Percentiles rank a stretch among this genome's conserved stretches.
These are phyloP conservation scores for Periophthalmus modestus DNA, from an alignment of 2,113 vertebrate genomes.

Conservation along the genomic window DNA sequence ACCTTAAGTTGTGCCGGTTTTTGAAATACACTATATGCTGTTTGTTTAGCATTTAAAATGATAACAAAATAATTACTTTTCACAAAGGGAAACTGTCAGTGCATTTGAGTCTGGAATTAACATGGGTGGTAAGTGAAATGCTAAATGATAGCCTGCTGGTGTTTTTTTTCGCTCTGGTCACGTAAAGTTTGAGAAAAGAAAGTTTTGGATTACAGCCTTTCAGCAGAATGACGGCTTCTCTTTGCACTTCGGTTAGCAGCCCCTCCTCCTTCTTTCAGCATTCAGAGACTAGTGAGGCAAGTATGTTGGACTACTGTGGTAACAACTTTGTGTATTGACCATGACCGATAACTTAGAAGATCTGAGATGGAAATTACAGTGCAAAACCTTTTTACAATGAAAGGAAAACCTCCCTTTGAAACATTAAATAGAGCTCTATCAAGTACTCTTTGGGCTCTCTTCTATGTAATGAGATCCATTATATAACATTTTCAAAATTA, in stretches of 20 bases:
- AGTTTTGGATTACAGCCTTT: slow-evolving; percentile 45
- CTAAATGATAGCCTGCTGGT: background rate
- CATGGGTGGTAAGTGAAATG: background rate
- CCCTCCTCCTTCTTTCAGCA: slow-evolving; percentile 16
- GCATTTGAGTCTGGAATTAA: background rate
- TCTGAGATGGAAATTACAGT: slow-evolving; percentile 62
- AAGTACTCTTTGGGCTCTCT: slow-evolving; percentile 45
- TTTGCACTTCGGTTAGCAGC: background rate
- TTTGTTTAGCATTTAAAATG: no score
- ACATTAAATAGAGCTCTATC: slow-evolving; percentile 24
- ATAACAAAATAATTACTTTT: no score
- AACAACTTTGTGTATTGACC: slow-evolving; percentile 34
- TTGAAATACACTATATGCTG: no score
- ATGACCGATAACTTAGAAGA: slow-evolving; percentile 58
- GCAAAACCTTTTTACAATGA: slow-evolving; percentile 35
- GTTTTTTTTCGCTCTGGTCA: slow-evolving; percentile 3
- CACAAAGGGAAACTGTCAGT: background rate
- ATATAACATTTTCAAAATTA: slow-evolving; percentile 74
- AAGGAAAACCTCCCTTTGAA: slow-evolving; percentile 37
- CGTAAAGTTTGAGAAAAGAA: slow-evolving; percentile 12
- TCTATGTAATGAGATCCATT: slow-evolving; percentile 79
- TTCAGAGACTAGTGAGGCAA: slow-evolving; percentile 6
- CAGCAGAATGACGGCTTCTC: slow-evolving; percentile 5
- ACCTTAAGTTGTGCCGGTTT: no score
- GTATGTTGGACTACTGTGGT: slow-evolving; percentile 17